Conservation (phyloP, 2,888 invertebrate species). For the Patella depressa region DNA sequence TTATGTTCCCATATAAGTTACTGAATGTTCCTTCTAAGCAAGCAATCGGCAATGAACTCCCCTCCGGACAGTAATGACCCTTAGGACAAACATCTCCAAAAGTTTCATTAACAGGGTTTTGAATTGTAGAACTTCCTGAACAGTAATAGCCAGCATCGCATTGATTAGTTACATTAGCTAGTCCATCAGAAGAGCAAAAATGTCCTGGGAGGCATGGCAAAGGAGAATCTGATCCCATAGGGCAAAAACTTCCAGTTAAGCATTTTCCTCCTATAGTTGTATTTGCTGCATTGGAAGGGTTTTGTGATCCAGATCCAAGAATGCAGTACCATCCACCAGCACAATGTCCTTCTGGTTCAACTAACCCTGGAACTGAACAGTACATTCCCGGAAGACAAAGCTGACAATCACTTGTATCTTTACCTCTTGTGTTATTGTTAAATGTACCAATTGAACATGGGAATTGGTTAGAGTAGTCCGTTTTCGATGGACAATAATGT, state of each 20-base stretch:
- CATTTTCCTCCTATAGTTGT: slow-evolving; percentile 51
- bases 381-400: slow-evolving; percentile 64
- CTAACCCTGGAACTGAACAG: slow-evolving; percentile 58
- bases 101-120: slow-evolving; percentile 65
- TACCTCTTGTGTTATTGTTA: slow-evolving; percentile 56
- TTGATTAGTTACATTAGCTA: slow-evolving; percentile 53
- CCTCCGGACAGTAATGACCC: slow-evolving; percentile 66
- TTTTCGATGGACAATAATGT: slow-evolving; percentile 58
- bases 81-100: slow-evolving; percentile 68
- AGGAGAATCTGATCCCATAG: slow-evolving; percentile 56
- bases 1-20: slow-evolving; percentile 58
- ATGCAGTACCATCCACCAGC: slow-evolving; percentile 67
- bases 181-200: slow-evolving; percentile 60
- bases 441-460: slow-evolving; percentile 64
- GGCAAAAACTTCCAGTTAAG: slow-evolving; percentile 65
- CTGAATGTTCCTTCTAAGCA: slow-evolving; percentile 63
- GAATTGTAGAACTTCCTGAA: slow-evolving; percentile 56
- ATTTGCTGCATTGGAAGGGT: slow-evolving; percentile 58
- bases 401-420: slow-evolving; percentile 51
- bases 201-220: slow-evolving; percentile 60
- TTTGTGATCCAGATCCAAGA: slow-evolving; percentile 58
- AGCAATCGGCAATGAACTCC: slow-evolving; percentile 55
- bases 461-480: slow-evolving; percentile 59
- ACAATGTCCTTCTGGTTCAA: slow-evolving; percentile 59
- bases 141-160: slow-evolving; percentile 67